These are phyloP conservation scores for Synanthedon andrenaeformis DNA, from an alignment of 2,888 invertebrate genomes.

Conservation along the genomic window DNA sequence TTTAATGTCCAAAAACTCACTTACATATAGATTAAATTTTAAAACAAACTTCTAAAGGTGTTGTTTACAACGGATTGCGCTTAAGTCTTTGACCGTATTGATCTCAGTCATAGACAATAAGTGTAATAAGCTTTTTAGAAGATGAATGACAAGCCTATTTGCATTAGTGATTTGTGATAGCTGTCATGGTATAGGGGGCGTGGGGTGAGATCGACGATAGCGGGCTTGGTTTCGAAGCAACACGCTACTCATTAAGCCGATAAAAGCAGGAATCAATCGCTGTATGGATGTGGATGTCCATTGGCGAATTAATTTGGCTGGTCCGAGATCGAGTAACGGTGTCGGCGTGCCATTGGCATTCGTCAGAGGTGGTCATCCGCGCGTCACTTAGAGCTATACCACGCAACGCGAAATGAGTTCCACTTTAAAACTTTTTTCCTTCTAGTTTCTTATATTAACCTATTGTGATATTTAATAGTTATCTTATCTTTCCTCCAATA, in stretches of 20 bases:
- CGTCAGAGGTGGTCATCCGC: slow-evolving; percentile 41
- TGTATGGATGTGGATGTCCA: slow-evolving; percentile 52
- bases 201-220: slow-evolving; percentile 46
- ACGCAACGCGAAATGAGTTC: no score
- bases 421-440: no score
- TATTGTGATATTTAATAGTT: no score
- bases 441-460: no score
- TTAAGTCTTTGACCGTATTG: slow-evolving; percentile 47
- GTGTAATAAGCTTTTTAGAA: slow-evolving; percentile 30
- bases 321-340: slow-evolving; percentile 66
- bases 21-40: no score
- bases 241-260: slow-evolving; percentile 56
- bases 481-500: no score
- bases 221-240: slow-evolving; percentile 40
- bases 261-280: slow-evolving; percentile 54
- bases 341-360: slow-evolving; percentile 65
- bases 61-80: slow-evolving; percentile 24
- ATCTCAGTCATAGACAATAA: slow-evolving; percentile 35
- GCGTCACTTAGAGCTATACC: not conserved
- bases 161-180: slow-evolving; percentile 21
- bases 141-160: slow-evolving; percentile 24
- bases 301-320: slow-evolving; percentile 66
- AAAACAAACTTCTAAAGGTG: slow-evolving; percentile 6
- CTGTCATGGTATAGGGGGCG: slow-evolving; percentile 25
- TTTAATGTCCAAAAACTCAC: no score